Conservation (phyloP, 2,797 vertebrate species). For the Sebastes miniatus region DNA sequence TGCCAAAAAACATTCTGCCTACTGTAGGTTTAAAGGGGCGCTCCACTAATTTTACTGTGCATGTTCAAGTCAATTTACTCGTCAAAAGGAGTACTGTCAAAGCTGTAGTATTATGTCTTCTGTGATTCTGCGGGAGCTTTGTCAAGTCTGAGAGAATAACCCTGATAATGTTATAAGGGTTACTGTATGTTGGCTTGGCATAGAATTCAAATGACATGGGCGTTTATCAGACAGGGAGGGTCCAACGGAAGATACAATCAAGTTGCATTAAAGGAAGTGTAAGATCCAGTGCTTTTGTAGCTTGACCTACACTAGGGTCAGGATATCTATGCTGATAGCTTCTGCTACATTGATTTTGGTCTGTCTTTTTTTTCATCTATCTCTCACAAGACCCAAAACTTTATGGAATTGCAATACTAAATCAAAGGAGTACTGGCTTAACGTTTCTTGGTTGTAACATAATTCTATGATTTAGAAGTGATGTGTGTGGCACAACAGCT, state of each 20-base stretch:
- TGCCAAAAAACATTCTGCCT: no score
- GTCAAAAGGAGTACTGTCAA: not conserved
- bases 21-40: rapidly evolving
- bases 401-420: not conserved
- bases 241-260: not conserved
- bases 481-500: not conserved
- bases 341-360: not conserved
- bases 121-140: not conserved
- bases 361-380: not conserved
- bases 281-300: not conserved
- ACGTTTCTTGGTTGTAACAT: not conserved
- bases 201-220: not conserved
- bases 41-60: not conserved
- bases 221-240: not conserved
- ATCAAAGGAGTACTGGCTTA: not conserved
- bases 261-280: not conserved
- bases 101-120: not conserved
- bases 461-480: not conserved
- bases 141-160: not conserved
- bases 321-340: not conserved
- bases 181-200: not conserved
- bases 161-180: not conserved
- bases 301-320: not conserved
- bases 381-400: not conserved
- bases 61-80: not conserved